Evolutionary conservation across 2,888 invertebrate genomes (phyloP), one percentile per base, ranked within the genome.

Genomic region (Calliopum simillimum): DNA sequence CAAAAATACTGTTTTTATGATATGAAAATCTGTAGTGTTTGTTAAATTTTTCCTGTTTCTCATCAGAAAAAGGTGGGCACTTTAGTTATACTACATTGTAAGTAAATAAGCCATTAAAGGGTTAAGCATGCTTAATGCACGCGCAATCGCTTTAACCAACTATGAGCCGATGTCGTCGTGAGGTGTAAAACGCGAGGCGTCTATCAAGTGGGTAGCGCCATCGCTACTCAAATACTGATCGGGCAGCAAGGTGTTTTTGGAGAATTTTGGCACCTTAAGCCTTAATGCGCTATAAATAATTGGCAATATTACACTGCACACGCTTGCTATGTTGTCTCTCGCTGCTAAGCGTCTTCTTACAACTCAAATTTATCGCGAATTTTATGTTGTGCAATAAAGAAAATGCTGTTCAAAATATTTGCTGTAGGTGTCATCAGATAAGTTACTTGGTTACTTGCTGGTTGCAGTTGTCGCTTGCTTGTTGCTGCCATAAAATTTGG

Each of bases 231-330:
- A n/a, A 46, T 46, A 46, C 46, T 23, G 61, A 33, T 2, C 8
- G 56, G 61, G 23, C 53, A 44, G 23, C 53, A 44, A 46, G n/a
- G 61, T 61, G 61, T 61, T 46, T 44, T 33, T 33, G 19, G 46
- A 13, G 46, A 61, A 19, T 19, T 61, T 61, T 53, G 64, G 53
- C 58, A 67, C 67, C 67, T 67, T 56, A 16, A 33, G 46, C 21
- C 33, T 33, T 67, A 55, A 49, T 51, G 67, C 33, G 59, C 59
- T 14, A 67, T 47, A 67, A 67, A 67, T 67, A 67, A 67, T 58
- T 67, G 59, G 58, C 59, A 51, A 59, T 33, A 33, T 33, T 33
- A 8, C n/a, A n/a, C n/a, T n/a, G 8, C 33, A 33, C 33, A 33
- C 49, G 58, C 23, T 46, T 41, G 47, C 8, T 33, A 8, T 33